Evolutionary conservation across 1,140 invertebrate genomes (phyloP).

Genomic region (Ephestia elutella): DNA sequence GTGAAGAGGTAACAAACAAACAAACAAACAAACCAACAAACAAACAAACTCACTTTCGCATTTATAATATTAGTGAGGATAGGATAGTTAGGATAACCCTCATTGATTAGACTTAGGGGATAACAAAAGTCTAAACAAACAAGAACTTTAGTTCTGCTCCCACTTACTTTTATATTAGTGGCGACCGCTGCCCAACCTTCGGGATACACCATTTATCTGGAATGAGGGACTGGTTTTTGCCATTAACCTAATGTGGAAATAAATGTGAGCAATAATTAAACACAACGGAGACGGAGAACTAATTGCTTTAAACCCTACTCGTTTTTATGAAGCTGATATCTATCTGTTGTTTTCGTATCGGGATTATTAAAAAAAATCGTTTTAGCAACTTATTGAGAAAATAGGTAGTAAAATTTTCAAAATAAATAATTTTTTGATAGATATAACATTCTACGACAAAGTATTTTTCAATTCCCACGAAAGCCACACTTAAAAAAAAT

Average conservation of each 20-base stretch:
- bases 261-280: constrained; percentile 66
- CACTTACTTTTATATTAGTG: constrained; percentile 2
- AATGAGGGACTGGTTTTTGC: constrained; percentile 57
- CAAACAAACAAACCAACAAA: too few relatives aligned
- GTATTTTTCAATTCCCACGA: too few relatives aligned
- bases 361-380: too few relatives aligned
- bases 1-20: too few relatives aligned
- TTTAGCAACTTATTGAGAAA: too few relatives aligned
- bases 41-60: too few relatives aligned
- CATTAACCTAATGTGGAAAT: constrained; percentile 67
- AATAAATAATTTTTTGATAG: too few relatives aligned
- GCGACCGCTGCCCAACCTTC: constrained; percentile 16
- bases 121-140: background rate
- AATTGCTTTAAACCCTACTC: constrained; percentile 47
- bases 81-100: too few relatives aligned
- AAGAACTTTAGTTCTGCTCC: background rate
- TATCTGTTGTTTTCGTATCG: background rate
- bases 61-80: too few relatives aligned
- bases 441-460: too few relatives aligned
- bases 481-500: too few relatives aligned
- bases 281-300: constrained; percentile 46
- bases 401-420: too few relatives aligned
- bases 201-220: constrained; percentile 46
- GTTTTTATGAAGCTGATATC: constrained; percentile 25
- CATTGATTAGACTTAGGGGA: background rate